Evolutionary conservation across 2,113 vertebrate species (phyloP), one percentile per base, ranked within the genome.

Genomic region (Nannobrachium achirus): DNA sequence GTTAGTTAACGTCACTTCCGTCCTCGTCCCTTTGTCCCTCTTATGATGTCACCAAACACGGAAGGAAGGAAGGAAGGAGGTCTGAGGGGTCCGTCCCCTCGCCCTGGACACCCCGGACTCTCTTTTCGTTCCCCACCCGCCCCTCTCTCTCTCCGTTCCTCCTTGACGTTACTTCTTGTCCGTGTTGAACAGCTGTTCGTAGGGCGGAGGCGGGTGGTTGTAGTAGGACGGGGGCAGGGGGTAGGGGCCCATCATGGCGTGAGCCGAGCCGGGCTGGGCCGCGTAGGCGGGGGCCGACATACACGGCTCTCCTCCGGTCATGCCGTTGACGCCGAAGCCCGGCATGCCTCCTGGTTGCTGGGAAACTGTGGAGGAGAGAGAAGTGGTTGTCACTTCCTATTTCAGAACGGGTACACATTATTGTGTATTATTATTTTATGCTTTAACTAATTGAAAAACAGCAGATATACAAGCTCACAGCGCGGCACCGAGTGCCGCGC

Each of bases 161-260:
- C 14, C 10, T n/a, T 41, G 16, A 46, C 41, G 18, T 78, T 69
- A 86, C 93, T 95, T 98, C 70, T 97, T 98, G 75, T 92, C 89
- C 25, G 86, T 86, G 78, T 91, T 93, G 70, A 97, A 95, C 75
- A 98, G 94, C 86, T 98, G 96, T 81, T 99, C 96, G 0, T 99
- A 98, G 0, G 97, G 91, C 0, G 97, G 97, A 0, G 97, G 97
- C 0, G 97, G 97, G 0, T 97, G 95, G 91, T 95, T 99, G 92
- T 95, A 98, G 88, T 98, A 99, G 58, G 97, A 97, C 0, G 97
- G 96, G 1, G 96, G 97, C 0, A 96, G 96, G 0, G 96, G 96
- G 33, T 96, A 98, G 63, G 92, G 73, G 0, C 84, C 78, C 84
- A 94, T 90, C 85, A 94, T 93, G 81, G 94, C 91, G 48, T 95